Evolutionary conservation across 2,113 vertebrate genomes (phyloP), one percentile per base, ranked within the genome.

Genomic region (Diphyllodes magnificus): DNA sequence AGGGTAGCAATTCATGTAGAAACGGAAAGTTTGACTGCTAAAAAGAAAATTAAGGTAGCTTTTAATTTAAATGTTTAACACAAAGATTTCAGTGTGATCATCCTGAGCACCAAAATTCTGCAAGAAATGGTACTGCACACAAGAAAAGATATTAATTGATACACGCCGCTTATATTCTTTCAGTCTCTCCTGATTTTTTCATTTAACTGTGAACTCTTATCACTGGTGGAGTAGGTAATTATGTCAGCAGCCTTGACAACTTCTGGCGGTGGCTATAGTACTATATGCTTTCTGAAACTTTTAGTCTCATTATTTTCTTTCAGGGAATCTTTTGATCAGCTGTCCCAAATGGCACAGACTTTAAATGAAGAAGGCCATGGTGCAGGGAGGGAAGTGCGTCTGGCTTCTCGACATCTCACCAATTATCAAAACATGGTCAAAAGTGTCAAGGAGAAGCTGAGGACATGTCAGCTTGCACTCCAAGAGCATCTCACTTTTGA

Each of bases 401-500:
- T 98, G 47, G 97, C 98, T 33, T 97, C 98, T 68, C 98, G 98
- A 44, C 98, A 99, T 82, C 98, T 99, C 88, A 97, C 98, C 44
- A 97, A 83, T 69, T 98, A 99, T 73, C 99, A 99, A 96, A 97
- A 97, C 45, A 93, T 99, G 64, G 97, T 99, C 53, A 98, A 98
- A 93, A 95, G 39, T 25, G 97, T 98, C 79, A 99, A 98, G 93
- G 98, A 98, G 69, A 98, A 93, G 37, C 97, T 99, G n/a, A 97
- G 97, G 51, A 88, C 96, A 70, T 98, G 98, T 83, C 99, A 99
- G 91, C 93, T 98, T 92, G 98, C 98, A 71, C 97, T 99, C 27
- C 99, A 99, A 96, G 99, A 99, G 91, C 98, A 99, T 57, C 99
- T 99, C 66, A 98, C 97, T 57, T 98, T 99, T 80, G 98, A 98